A percentile compares a stretch with the other conserved stretches of the same genome.
Conservation (phyloP, 2,797 vertebrate genomes). For the Poeciliopsis paucimaculata region DNA sequence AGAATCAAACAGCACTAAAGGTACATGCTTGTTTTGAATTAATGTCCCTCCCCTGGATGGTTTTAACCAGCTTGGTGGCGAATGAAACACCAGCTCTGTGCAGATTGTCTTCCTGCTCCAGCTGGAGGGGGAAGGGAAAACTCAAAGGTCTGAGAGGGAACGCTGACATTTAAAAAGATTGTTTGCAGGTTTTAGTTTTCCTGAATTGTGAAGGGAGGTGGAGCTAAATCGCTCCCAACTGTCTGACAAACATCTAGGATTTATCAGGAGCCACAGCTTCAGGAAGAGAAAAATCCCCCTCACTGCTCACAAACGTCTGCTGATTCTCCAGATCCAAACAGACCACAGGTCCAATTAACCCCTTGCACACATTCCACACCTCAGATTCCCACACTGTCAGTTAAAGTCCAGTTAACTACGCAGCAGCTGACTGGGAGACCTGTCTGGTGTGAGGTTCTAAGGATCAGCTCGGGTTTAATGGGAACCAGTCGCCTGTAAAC, state of each 20-base stretch:
- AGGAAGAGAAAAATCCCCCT: constrained; percentile 1
- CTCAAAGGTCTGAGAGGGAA: constrained; percentile 9
- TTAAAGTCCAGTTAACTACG: not conserved
- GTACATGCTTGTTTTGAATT: no score
- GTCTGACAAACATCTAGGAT: constrained; percentile 8
- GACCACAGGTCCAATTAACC: not conserved
- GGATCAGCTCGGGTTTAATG: not conserved
- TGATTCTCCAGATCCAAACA: not conserved
- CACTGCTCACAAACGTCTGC: not conserved
- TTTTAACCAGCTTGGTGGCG: no score
- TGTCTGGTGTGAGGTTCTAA: not conserved
- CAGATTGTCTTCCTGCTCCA: not conserved
- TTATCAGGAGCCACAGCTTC: not conserved
- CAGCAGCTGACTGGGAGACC: constrained; percentile 4
- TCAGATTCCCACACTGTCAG: not conserved
- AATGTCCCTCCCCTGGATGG: no score
- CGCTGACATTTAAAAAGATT: constrained; percentile 41
- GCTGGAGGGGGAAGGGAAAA: constrained; percentile 9
- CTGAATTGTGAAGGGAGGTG: constrained; percentile 15
- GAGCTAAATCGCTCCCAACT: not conserved
- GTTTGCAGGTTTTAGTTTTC: constrained; percentile 52
- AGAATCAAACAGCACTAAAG: no score
- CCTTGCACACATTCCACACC: not conserved
- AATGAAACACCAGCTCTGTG: no score
- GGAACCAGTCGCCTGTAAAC: not conserved